Conservation (phyloP, 2,797 vertebrate genomes). For the Myotis myotis region DNA sequence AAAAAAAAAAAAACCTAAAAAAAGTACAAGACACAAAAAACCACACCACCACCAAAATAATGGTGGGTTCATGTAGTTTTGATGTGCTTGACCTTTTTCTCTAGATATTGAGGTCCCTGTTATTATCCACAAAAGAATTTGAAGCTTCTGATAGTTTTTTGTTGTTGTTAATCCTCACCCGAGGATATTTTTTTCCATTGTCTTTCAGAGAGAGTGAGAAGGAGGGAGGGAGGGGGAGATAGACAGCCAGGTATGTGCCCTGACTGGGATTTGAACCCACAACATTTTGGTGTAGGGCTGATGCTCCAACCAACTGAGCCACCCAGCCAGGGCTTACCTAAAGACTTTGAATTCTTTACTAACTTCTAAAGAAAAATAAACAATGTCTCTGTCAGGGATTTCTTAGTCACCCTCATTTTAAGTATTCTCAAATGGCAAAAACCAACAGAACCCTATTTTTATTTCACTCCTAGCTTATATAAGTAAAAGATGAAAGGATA, state of each 20-base stretch:
- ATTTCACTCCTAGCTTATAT: neutral
- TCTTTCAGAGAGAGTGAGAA: no score
- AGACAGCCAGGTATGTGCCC: no score
- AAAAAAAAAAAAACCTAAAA: no score
- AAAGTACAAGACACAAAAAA: no score
- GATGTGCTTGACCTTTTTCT: constrained; percentile 86
- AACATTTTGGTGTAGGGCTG: neutral
- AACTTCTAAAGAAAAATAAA: neutral
- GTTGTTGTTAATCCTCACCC: no score
- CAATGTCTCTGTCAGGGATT: neutral
- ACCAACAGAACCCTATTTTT: neutral
- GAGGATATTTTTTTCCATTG: no score
- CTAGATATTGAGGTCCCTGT: constrained; percentile 85
- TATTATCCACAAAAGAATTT: constrained; percentile 91
- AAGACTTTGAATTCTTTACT: neutral
- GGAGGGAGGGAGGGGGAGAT: no score
- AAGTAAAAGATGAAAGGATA: constrained; percentile 28
- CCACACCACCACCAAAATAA: constrained; percentile 46
- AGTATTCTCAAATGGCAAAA: constrained; percentile 42
- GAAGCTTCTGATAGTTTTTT: constrained; percentile 74
- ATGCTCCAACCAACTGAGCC: neutral
- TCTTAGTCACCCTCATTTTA: neutral
- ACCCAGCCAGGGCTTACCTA: neutral
- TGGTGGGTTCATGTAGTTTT: constrained; percentile 85
- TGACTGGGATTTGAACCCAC: no score